These are phyloP conservation scores for Brevimyrus niger DNA, from an alignment of 2,113 vertebrate genomes.

Conservation along the genomic window DNA sequence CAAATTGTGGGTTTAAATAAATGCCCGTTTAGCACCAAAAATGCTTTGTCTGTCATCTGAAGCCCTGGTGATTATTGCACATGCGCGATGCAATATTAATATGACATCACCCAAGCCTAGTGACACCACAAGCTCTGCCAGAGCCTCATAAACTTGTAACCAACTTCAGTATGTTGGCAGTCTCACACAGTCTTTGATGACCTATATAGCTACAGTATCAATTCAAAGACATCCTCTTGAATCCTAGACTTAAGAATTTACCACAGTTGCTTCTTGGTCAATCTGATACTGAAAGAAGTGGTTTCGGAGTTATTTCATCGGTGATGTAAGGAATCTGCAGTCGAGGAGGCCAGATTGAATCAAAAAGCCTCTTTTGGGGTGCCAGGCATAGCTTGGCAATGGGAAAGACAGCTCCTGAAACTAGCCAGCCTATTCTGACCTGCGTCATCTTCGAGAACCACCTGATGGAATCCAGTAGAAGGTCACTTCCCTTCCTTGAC, in stretches of 20 bases:
- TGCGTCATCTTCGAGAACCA: background rate
- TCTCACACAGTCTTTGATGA: background rate
- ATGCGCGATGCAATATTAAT: too few relatives aligned
- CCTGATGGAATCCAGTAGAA: background rate
- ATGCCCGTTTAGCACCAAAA: too few relatives aligned
- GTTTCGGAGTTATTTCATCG: conserved; percentile 5
- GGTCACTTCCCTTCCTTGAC: background rate
- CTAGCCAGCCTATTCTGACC: background rate
- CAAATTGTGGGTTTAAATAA: too few relatives aligned
- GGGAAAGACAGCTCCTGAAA: background rate
- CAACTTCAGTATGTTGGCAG: background rate
- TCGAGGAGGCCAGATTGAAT: background rate
- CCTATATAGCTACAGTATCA: background rate
- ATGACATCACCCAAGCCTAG: too few relatives aligned
- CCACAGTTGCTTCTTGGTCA: background rate
- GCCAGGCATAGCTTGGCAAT: background rate
- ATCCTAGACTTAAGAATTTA: background rate
- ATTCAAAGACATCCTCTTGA: background rate
- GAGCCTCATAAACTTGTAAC: background rate
- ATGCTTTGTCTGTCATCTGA: too few relatives aligned
- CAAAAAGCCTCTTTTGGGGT: background rate
- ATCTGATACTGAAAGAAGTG: background rate
- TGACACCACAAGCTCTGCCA: background rate
- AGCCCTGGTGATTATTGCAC: too few relatives aligned
- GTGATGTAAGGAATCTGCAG: background rate